phyloP scores from a whole-genome alignment of 2,113 vertebrate species.

The Pterocles orientalis region DNA sequence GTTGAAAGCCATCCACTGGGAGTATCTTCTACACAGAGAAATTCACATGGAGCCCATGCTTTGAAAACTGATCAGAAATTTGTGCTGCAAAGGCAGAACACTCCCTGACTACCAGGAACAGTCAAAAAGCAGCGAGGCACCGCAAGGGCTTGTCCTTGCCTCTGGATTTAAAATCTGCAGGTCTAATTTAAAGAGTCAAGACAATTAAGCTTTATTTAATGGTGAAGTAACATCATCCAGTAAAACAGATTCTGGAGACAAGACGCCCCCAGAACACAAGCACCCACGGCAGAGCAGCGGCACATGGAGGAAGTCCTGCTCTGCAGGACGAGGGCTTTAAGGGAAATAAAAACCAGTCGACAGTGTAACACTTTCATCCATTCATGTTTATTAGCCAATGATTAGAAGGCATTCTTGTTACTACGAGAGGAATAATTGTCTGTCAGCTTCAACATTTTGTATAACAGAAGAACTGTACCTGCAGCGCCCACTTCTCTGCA shows the following conservation, averaged over 20 bases:
- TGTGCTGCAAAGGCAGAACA: neutral
- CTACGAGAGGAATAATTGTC: neutral
- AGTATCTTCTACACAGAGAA: neutral
- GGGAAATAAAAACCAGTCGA: neutral
- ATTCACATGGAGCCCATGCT: neutral
- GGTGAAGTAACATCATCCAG: neutral
- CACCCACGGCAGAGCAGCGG: neutral
- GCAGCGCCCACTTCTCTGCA: neutral
- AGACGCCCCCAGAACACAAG: neutral
- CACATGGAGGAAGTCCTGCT: accelerated
- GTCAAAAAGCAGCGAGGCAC: neutral
- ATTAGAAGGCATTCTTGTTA: neutral
- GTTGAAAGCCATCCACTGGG: neutral
- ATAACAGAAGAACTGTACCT: accelerated
- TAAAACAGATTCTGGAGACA: accelerated
- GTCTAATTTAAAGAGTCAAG: neutral
- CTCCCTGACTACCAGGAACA: neutral
- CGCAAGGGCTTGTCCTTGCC: neutral
- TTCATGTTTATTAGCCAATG: neutral
- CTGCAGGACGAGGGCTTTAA: neutral
- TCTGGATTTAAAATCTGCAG: neutral
- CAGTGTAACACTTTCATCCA: neutral
- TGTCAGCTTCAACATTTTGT: neutral
- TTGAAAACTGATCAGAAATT: neutral
- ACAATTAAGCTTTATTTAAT: neutral